These are phyloP conservation scores for Mobula hypostoma DNA, from an alignment of 2,113 vertebrate genomes.

Conservation along the genomic window DNA sequence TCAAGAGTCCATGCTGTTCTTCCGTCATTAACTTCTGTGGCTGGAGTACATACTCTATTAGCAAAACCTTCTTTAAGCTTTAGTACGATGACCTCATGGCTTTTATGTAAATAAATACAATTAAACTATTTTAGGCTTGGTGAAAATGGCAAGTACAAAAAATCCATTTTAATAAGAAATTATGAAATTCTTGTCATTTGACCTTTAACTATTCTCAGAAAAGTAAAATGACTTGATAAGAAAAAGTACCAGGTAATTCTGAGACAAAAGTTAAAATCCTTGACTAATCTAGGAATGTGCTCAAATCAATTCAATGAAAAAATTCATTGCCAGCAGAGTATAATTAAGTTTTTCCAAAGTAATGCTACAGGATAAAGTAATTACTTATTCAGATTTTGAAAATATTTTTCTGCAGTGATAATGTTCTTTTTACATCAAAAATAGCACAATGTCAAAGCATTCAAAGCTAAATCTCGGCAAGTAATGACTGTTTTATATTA, in stretches of 20 bases:
- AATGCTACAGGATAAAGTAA: neutral
- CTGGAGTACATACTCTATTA: neutral
- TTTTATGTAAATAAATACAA: constrained; percentile 24
- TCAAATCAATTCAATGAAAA: constrained; percentile 18
- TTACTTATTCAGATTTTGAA: neutral
- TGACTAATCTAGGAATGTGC: constrained; percentile 30
- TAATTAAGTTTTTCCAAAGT: constrained; percentile 29
- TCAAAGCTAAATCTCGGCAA: neutral
- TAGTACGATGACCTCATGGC: neutral
- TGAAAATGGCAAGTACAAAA: neutral
- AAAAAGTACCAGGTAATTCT: constrained; percentile 14
- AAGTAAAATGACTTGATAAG: neutral
- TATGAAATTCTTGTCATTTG: constrained; percentile 26
- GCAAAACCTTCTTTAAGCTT: neutral
- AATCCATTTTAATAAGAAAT: constrained; percentile 9
- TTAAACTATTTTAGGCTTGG: neutral
- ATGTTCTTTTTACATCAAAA: constrained; percentile 21
- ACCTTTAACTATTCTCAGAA: neutral
- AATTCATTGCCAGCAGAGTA: constrained; percentile 19
- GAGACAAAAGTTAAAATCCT: neutral
- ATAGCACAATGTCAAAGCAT: neutral
- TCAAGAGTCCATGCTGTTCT: neutral
- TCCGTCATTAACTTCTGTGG: neutral
- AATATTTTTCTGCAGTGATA: constrained; percentile 5
- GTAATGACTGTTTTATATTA: neutral